These are phyloP conservation scores for Diachasma alloeum DNA, from an alignment of 1,140 invertebrate genomes.

Conservation along the genomic window DNA sequence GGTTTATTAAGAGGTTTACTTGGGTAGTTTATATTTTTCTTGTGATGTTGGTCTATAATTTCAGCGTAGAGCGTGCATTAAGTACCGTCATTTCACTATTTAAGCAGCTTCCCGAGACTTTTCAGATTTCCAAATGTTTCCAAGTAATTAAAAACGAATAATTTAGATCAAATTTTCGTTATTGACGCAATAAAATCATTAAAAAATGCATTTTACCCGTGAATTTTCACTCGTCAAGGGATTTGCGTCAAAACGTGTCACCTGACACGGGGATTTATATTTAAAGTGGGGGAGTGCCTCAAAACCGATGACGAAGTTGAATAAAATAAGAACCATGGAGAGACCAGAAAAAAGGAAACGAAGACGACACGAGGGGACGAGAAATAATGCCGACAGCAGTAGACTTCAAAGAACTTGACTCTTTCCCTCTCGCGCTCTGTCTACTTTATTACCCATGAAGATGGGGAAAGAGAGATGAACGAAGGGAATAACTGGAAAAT, in stretches of 20 bases:
- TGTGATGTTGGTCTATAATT: too few species aligned
- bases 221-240: background rate
- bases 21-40: too few species aligned
- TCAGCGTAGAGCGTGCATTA: too few species aligned
- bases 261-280: conserved; percentile 50
- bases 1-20: background rate
- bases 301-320: conserved; percentile 9
- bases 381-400: background rate
- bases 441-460: conserved; percentile 8
- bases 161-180: too few species aligned
- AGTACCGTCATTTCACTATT: too few species aligned
- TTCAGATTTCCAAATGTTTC: too few species aligned
- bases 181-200: too few species aligned
- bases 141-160: too few species aligned
- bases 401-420: conserved; percentile 26
- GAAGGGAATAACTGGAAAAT: background rate
- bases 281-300: conserved; percentile 31
- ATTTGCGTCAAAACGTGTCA: conserved; percentile 40
- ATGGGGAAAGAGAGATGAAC: background rate
- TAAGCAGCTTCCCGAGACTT: too few species aligned
- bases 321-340: background rate
- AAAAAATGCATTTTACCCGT: background rate
- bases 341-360: conserved; percentile 9
- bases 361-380: conserved; percentile 18
- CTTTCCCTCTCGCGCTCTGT: background rate